Conservation (phyloP, 2,797 vertebrate species). For the Sitta carolinensis region DNA sequence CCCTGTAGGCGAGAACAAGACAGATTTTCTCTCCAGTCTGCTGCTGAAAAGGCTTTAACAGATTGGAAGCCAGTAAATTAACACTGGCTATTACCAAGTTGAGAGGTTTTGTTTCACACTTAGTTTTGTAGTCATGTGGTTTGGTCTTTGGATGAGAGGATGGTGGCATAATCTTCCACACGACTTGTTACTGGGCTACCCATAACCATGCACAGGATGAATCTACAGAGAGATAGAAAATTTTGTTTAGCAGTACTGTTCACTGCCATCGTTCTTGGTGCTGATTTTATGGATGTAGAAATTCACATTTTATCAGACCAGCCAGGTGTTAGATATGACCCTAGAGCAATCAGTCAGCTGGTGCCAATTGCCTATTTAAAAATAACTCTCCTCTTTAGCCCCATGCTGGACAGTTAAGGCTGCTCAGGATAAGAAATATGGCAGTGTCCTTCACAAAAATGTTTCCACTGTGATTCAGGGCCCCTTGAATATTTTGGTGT, state of each 20-base stretch:
- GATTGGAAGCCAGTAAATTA: conserved; percentile 68
- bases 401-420: neutral
- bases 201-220: neutral
- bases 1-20: conserved; percentile 57
- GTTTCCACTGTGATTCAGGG: neutral
- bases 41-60: conserved; percentile 52
- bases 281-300: neutral
- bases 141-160: neutral
- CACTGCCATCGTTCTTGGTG: neutral
- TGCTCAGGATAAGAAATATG: neutral
- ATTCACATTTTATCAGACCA: neutral
- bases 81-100: conserved; percentile 50
- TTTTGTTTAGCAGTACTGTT: neutral
- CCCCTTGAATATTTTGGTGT: neutral
- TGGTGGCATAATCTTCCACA: conserved; percentile 17
- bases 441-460: neutral
- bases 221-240: neutral
- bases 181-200: neutral
- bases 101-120: conserved; percentile 56
- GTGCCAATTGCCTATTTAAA: neutral
- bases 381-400: neutral
- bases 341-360: neutral
- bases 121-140: conserved; percentile 59
- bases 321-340: neutral
- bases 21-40: conserved; percentile 54